Base-by-base conservation (phyloP, 1,140 invertebrate species). In the Cheumatopsyche charites region DNA sequence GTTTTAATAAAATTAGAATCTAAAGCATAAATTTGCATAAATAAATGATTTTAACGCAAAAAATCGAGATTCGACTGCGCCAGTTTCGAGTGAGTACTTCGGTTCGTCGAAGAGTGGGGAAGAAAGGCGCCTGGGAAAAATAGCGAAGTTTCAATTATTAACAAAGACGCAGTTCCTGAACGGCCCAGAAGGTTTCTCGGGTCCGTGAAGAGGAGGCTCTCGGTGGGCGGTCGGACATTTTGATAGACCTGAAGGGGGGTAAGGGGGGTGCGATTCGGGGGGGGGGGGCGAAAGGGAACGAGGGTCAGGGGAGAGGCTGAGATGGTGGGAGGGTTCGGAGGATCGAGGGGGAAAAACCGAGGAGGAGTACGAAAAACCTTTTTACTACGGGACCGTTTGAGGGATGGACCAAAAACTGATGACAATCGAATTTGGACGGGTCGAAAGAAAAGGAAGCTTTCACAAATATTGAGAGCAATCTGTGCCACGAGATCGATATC, bases 111-210 rank as follows among this genome's bases (percentile, higher is more conserved):
- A 42, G 17, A 21, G 21, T 29, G 25, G 29, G 21, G 25, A 19
- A 25, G 23, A 25, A 4, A 21, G 25, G 36, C 62, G 55, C 55
- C 21, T n/a, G 47, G 36, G 36, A 45, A 55, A 68, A 61, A 70
- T 62, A 62, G 36, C 67, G 62, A 66, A 71, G 73, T 74, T 74
- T 74, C 73, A 74, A 71, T 74, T 74, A 74, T 74, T 71, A 74
- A 74, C 68, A 71, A 71, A 74, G 65, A 74, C 55, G 69, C 73
- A 67, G 69, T 58, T 65, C 41, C 62, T 68, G 66, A 68, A 68
- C 36, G 25, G 66, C 47, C 66, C 49, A 43, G 66, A 55, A 68
- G 66, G 66, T 43, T 68, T 55, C 26, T 45, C 3, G 19, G 36
- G 47, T 26, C 9, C 45, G 63, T 26, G 55, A 36, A 25, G 47